A percentile compares a stretch with the other conserved stretches of the same genome.
phyloP scores from a whole-genome alignment of 2,113 vertebrate genomes.

The Cacatua alba region DNA sequence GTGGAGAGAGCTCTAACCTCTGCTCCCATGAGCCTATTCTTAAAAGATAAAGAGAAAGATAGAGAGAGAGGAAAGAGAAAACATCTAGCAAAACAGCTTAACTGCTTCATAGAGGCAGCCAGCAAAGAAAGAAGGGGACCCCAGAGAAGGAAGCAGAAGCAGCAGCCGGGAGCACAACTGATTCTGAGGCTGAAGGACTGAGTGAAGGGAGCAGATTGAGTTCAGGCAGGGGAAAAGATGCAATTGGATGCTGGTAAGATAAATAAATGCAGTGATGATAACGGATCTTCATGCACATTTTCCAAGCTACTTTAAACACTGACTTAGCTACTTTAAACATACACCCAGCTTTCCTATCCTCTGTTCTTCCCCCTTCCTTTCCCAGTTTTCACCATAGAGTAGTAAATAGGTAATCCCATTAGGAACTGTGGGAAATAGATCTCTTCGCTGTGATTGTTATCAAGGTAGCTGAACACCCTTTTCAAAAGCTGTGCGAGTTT shows the following conservation, averaged over 20 bases:
- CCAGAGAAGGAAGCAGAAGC: not conserved
- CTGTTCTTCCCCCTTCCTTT: not conserved
- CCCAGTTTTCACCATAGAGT: not conserved
- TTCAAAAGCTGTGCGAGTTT: not conserved
- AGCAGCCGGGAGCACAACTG: not conserved
- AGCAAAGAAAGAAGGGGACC: not conserved
- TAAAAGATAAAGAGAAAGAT: not conserved
- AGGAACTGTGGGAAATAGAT: not conserved
- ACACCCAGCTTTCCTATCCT: not conserved
- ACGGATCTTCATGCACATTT: not conserved
- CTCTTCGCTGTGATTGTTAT: not conserved
- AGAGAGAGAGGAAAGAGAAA: not conserved
- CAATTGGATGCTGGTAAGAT: not conserved
- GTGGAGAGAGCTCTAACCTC: not conserved
- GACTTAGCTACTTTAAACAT: not conserved
- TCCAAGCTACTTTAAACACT: not conserved
- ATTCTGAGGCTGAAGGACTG: not conserved
- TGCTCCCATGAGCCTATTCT: not conserved
- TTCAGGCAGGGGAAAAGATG: not conserved
- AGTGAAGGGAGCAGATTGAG: not conserved
- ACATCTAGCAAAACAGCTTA: not conserved
- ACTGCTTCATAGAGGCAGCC: accelerated
- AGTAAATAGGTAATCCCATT: not conserved
- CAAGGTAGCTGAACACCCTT: not conserved
- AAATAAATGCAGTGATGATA: not conserved